A percentile compares a stretch with the other conserved stretches of the same genome.
These are phyloP conservation scores for Fabriciana adippe DNA, from an alignment of 2,888 invertebrate species.

Conservation along the genomic window DNA sequence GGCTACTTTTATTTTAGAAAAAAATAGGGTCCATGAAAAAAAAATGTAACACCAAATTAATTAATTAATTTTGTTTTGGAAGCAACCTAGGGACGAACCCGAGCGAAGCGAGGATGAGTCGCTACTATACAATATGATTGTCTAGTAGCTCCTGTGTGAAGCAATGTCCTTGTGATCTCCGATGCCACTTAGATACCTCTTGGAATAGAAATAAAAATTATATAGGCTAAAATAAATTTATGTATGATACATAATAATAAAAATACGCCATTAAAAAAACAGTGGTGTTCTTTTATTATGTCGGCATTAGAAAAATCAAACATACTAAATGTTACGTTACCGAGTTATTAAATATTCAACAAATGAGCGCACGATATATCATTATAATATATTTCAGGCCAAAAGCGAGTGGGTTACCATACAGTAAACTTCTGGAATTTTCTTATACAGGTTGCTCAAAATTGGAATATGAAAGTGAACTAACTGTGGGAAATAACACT, in stretches of 20 bases:
- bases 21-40: too few species aligned
- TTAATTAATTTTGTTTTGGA: too few species aligned
- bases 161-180: too few species aligned
- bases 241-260: neutral
- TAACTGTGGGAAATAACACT: neutral
- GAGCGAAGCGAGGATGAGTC: too few species aligned
- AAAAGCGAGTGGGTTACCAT: conserved; percentile 41
- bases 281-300: neutral
- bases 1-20: too few species aligned
- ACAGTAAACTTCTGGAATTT: conserved; percentile 45
- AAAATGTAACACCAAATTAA: too few species aligned
- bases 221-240: neutral
- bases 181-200: too few species aligned
- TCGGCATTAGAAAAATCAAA: conserved; percentile 24
- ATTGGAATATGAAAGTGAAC: neutral
- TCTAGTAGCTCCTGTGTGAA: too few species aligned
- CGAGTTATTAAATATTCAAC: conserved; percentile 37
- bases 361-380: conserved; percentile 42
- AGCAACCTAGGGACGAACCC: too few species aligned
- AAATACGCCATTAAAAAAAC: neutral
- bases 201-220: too few species aligned
- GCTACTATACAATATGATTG: too few species aligned
- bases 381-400: conserved; percentile 45
- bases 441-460: conserved; percentile 37
- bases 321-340: conserved; percentile 26